Percentiles rank a stretch among this genome's conserved stretches.
Conservation (phyloP, 2,888 invertebrate genomes). For the Rhaphigaster nebulosa region DNA sequence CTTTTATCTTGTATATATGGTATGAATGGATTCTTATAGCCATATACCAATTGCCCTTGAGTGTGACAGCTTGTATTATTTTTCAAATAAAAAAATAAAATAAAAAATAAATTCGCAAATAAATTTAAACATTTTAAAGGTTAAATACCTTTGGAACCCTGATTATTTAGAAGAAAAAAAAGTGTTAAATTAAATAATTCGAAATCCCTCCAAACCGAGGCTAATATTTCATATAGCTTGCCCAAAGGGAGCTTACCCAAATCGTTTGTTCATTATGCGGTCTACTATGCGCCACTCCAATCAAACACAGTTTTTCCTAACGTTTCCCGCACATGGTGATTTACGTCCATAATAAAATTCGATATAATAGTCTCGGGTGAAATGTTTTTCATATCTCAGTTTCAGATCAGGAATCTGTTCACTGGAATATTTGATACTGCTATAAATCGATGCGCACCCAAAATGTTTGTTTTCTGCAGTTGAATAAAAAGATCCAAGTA, state of each 20-base stretch:
- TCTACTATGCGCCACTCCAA: neutral
- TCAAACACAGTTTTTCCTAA: constrained; percentile 24
- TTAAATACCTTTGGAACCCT: too few relatives aligned
- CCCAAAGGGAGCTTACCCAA: neutral
- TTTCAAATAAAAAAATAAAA: too few relatives aligned
- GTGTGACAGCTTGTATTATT: too few relatives aligned
- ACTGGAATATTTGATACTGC: neutral
- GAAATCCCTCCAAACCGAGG: neutral
- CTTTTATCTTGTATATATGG: too few relatives aligned
- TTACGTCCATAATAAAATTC: neutral
- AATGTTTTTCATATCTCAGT: neutral
- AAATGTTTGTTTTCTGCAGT: neutral
- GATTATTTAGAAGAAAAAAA: too few relatives aligned
- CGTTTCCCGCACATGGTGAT: neutral
- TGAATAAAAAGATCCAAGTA: neutral
- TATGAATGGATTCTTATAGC: too few relatives aligned
- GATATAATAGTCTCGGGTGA: neutral
- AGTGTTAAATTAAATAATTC: too few relatives aligned
- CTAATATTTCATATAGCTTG: neutral
- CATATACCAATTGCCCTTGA: too few relatives aligned
- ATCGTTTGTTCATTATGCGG: constrained; percentile 48
- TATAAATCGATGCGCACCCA: neutral
- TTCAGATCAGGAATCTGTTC: neutral
- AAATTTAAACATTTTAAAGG: too few relatives aligned
- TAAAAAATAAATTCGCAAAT: too few relatives aligned